These are phyloP conservation scores for Flexamia atlantica DNA, from an alignment of 2,888 invertebrate genomes.

Conservation along the genomic window DNA sequence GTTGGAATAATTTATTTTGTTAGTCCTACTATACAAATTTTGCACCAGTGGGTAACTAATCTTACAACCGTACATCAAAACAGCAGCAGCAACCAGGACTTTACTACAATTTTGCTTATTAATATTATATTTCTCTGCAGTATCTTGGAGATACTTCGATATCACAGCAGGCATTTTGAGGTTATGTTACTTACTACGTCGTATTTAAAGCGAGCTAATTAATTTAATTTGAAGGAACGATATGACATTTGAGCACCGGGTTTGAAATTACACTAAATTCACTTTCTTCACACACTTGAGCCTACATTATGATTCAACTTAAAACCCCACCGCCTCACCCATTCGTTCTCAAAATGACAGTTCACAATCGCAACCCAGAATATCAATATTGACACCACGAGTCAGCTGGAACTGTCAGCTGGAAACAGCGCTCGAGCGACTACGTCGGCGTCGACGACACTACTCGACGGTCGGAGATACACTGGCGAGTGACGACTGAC, in stretches of 20 bases:
- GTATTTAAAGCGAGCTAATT: slow-evolving; percentile 4
- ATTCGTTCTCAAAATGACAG: slow-evolving; percentile 26
- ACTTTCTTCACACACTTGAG: slow-evolving; percentile 20
- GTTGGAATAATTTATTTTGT: slow-evolving; percentile 72
- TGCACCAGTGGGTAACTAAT: slow-evolving; percentile 79
- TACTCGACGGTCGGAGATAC: not conserved
- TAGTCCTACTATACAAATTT: slow-evolving; percentile 67
- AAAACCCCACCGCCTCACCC: not conserved
- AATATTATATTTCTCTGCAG: slow-evolving; percentile 78
- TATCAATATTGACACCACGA: slow-evolving; percentile 45
- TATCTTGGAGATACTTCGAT: slow-evolving; percentile 81
- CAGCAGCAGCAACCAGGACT: slow-evolving; percentile 79
- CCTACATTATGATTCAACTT: slow-evolving; percentile 26
- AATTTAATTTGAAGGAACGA: slow-evolving; percentile 32
- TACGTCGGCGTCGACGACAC: not conserved
- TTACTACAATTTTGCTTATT: slow-evolving; percentile 80
- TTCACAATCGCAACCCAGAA: not conserved
- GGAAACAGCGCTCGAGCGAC: slow-evolving; percentile 14
- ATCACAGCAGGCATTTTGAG: slow-evolving; percentile 79
- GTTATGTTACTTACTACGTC: slow-evolving; percentile 59
- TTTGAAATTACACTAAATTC: slow-evolving; percentile 17
- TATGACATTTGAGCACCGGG: slow-evolving; percentile 55
- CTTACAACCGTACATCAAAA: slow-evolving; percentile 80
- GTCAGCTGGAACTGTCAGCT: slow-evolving; percentile 48
- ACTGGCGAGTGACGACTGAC: too few species aligned